Evolutionary conservation across 2,888 invertebrate species (phyloP).

Genomic region (Cephus nigrinus): DNA sequence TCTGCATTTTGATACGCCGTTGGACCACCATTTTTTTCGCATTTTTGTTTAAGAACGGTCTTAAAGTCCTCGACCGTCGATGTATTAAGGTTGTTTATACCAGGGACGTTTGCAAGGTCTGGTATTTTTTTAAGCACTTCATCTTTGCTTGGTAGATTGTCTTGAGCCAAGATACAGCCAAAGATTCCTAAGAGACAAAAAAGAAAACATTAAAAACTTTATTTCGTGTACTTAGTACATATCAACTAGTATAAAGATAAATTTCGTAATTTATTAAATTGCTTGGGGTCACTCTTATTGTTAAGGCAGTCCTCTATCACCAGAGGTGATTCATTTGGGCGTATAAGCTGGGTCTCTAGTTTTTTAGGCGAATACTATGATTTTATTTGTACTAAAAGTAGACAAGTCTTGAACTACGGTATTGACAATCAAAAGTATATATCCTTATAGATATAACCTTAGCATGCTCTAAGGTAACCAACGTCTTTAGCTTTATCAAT

Average conservation of each 20-base stretch:
- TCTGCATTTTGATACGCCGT: slow-evolving; percentile 69
- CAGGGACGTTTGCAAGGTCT: slow-evolving; percentile 30
- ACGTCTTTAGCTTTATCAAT: too few species aligned
- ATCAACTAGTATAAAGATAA: too few species aligned
- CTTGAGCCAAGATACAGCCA: slow-evolving; percentile 30
- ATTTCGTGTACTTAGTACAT: too few species aligned
- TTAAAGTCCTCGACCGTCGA: slow-evolving; percentile 67
- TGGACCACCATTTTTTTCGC: slow-evolving; percentile 73
- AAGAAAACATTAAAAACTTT: too few species aligned
- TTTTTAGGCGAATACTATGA: too few species aligned
- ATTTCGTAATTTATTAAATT: too few species aligned
- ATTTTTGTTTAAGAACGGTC: slow-evolving; percentile 73
- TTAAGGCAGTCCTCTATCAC: too few species aligned
- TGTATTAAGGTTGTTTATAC: slow-evolving; percentile 49
- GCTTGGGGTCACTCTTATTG: too few species aligned
- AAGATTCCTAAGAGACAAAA: slow-evolving; percentile 27
- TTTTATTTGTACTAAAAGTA: too few species aligned
- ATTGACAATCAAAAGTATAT: neutral
- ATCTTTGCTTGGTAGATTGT: slow-evolving; percentile 33
- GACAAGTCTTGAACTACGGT: neutral
- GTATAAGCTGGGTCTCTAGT: too few species aligned
- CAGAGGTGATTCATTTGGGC: too few species aligned
- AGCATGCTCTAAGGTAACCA: slow-evolving; percentile 4
- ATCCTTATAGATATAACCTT: slow-evolving; percentile 28
- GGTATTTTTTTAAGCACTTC: slow-evolving; percentile 33